phyloP scores from a whole-genome alignment of 2,113 vertebrate species.

The Bucco capensis region DNA sequence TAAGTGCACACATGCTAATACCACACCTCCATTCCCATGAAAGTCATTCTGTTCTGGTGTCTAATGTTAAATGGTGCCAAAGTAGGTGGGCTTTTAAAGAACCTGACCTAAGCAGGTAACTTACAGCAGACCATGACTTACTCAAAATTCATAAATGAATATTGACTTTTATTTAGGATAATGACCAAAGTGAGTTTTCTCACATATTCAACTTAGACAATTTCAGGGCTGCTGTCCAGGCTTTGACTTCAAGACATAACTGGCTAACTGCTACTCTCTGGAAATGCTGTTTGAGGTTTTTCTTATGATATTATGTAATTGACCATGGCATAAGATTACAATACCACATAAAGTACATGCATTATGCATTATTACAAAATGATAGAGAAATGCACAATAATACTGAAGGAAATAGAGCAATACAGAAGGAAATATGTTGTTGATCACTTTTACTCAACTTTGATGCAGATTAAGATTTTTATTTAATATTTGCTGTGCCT shows the following conservation, averaged over 20 bases:
- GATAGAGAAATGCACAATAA: neutral
- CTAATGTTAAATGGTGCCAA: neutral
- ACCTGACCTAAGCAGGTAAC: neutral
- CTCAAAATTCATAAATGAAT: neutral
- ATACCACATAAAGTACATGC: neutral
- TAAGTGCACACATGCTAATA: neutral
- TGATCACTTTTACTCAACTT: neutral
- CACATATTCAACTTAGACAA: slow-evolving; percentile 14
- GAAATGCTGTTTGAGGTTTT: slow-evolving; percentile 61
- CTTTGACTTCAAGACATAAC: slow-evolving; percentile 19
- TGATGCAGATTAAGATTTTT: neutral
- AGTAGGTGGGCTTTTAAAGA: neutral
- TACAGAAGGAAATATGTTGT: slow-evolving; percentile 3
- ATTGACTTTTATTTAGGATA: neutral
- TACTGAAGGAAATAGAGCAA: neutral
- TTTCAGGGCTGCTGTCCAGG: slow-evolving; percentile 30
- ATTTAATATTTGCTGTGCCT: neutral
- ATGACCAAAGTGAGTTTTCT: slow-evolving; percentile 4
- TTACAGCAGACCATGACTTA: neutral
- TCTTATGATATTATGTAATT: neutral
- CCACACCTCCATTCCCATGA: neutral
- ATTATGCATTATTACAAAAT: neutral
- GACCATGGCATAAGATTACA: neutral
- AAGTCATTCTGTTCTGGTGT: neutral
- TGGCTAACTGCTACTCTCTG: slow-evolving; percentile 10